These are phyloP conservation scores for Urocolius indicus DNA, from an alignment of 2,113 vertebrate genomes.

Conservation along the genomic window DNA sequence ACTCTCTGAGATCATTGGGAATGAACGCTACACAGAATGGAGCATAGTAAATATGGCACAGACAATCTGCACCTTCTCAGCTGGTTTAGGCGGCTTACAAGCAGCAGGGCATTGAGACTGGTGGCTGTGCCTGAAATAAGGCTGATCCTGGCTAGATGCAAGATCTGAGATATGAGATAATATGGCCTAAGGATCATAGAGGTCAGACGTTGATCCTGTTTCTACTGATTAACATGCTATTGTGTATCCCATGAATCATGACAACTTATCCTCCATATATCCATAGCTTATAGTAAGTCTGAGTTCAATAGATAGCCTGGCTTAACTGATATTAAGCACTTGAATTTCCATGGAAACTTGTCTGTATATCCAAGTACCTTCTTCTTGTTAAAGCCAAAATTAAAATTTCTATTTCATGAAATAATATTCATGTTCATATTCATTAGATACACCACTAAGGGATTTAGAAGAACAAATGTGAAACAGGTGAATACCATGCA, in stretches of 20 bases:
- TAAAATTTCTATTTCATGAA: not conserved
- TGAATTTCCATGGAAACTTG: not conserved
- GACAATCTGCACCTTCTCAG: not conserved
- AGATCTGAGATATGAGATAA: not conserved
- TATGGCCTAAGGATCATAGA: not conserved
- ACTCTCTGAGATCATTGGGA: not conserved
- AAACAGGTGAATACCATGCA: not conserved
- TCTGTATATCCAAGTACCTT: not conserved
- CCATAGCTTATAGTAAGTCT: not conserved
- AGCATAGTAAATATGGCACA: not conserved
- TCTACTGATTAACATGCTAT: not conserved
- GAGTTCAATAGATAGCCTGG: not conserved
- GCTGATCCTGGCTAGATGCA: not conserved
- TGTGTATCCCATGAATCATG: not conserved
- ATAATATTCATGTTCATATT: not conserved
- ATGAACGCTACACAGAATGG: not conserved
- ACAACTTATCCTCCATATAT: not conserved
- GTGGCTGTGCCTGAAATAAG: not conserved
- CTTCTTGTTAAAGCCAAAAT: not conserved
- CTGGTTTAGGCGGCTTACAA: not conserved
- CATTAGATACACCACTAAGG: not conserved
- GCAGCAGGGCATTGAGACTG: not conserved
- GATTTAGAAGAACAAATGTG: not conserved
- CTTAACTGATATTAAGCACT: not conserved
- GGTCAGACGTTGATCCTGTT: not conserved